Evolutionary conservation across 1,140 invertebrate genomes (phyloP).

Genomic region (Drepana arcuata): DNA sequence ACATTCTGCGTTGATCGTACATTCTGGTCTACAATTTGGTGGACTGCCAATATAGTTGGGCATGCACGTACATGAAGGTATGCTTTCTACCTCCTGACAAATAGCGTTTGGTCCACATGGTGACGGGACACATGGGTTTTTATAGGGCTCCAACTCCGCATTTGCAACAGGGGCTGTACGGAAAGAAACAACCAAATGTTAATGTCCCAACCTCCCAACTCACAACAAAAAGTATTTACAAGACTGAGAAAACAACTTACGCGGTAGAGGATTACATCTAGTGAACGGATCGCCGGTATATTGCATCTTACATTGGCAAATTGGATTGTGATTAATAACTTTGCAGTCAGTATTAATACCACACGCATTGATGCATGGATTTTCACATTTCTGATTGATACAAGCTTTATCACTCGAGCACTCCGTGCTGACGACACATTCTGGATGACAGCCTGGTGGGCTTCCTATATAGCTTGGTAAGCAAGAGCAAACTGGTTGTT

Average conservation of each 20-base stretch:
- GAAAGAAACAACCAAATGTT: constrained; percentile 34
- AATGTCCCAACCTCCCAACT: too few relatives aligned
- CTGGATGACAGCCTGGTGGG: constrained; percentile 76
- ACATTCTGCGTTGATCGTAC: constrained; percentile 81
- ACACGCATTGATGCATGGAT: constrained; percentile 78
- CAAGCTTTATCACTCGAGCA: constrained; percentile 78
- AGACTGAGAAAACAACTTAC: too few relatives aligned
- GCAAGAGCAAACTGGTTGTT: constrained; percentile 77
- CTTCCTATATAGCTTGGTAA: constrained; percentile 74
- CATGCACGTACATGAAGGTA: constrained; percentile 79
- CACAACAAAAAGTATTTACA: too few relatives aligned
- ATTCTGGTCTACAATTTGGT: constrained; percentile 82
- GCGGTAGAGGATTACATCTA: constrained; percentile 73
- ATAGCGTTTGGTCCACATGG: constrained; percentile 81
- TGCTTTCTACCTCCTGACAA: constrained; percentile 76
- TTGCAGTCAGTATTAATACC: constrained; percentile 77
- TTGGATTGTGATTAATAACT: constrained; percentile 80
- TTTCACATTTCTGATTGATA: constrained; percentile 77
- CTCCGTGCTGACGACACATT: constrained; percentile 77
- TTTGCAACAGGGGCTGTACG: constrained; percentile 50
- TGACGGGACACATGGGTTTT: constrained; percentile 80
- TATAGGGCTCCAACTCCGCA: constrained; percentile 69
- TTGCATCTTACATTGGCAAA: constrained; percentile 78
- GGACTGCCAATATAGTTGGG: constrained; percentile 78
- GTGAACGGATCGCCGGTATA: constrained; percentile 84